These are phyloP conservation scores for Eilema caniola DNA, from an alignment of 2,888 invertebrate genomes.

Conservation along the genomic window DNA sequence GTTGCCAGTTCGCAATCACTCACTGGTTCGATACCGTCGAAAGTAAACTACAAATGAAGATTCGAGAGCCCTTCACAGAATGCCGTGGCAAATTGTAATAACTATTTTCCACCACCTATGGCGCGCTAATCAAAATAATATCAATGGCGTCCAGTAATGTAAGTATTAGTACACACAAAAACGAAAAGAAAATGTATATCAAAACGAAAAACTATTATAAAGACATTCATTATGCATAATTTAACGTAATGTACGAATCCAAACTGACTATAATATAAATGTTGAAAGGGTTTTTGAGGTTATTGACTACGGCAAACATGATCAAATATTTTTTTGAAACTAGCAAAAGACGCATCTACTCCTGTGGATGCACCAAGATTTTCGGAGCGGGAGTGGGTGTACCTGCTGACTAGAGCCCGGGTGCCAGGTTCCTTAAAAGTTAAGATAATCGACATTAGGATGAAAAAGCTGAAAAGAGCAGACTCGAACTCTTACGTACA, in stretches of 20 bases:
- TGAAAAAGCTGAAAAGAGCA: too few relatives aligned
- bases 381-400: too few relatives aligned
- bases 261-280: background rate
- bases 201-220: background rate
- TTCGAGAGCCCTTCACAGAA: slow-evolving; percentile 3
- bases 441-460: too few relatives aligned
- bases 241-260: background rate
- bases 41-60: background rate
- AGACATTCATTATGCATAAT: background rate
- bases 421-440: too few relatives aligned
- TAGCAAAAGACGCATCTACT: too few relatives aligned
- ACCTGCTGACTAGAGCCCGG: too few relatives aligned
- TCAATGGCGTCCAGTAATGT: background rate
- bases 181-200: background rate
- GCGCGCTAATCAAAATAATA: background rate
- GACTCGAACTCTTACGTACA: too few relatives aligned
- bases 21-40: background rate
- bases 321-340: too few relatives aligned
- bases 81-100: slow-evolving; percentile 2
- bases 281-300: background rate
- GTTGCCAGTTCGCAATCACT: background rate
- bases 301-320: background rate
- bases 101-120: background rate
- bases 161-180: background rate
- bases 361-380: too few relatives aligned